These are phyloP conservation scores for Rhegmatorhina hoffmannsi DNA, from an alignment of 2,113 vertebrate species.

Conservation along the genomic window DNA sequence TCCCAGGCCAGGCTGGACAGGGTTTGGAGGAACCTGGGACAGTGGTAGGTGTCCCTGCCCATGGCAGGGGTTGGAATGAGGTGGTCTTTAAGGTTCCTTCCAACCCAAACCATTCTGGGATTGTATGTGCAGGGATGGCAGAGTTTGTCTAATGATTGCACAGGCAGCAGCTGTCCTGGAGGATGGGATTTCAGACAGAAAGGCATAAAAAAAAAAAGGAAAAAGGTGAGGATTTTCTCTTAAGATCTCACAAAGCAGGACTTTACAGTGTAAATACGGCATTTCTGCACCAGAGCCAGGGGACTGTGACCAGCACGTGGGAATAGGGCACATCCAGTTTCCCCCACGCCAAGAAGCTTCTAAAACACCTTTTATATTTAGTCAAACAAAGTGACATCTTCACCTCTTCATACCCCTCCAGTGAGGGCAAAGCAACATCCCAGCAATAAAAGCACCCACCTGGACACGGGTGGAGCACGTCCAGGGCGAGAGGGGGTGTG, in stretches of 20 bases:
- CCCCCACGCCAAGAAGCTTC: not conserved
- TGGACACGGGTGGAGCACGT: rapidly evolving
- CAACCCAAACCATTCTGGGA: not conserved
- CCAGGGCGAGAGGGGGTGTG: rapidly evolving
- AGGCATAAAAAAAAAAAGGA: not conserved
- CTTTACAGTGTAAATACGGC: not conserved
- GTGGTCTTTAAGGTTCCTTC: rapidly evolving
- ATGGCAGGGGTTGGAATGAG: rapidly evolving
- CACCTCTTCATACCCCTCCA: not conserved
- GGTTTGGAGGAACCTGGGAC: rapidly evolving
- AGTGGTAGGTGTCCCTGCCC: not conserved
- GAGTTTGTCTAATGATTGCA: not conserved
- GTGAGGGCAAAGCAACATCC: not conserved
- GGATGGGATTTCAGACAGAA: not conserved
- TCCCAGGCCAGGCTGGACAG: rapidly evolving
- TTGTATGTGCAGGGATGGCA: not conserved
- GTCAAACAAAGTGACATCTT: rapidly evolving
- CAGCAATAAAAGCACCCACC: not conserved
- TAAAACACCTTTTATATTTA: not conserved
- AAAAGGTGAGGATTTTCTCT: not conserved
- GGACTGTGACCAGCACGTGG: rapidly evolving
- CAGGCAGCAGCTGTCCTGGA: not conserved
- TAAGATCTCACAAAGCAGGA: not conserved
- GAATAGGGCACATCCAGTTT: not conserved
- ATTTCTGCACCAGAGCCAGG: not conserved